phyloP scores from a whole-genome alignment of 2,113 vertebrate species.

The Uropsilus gracilis region DNA sequence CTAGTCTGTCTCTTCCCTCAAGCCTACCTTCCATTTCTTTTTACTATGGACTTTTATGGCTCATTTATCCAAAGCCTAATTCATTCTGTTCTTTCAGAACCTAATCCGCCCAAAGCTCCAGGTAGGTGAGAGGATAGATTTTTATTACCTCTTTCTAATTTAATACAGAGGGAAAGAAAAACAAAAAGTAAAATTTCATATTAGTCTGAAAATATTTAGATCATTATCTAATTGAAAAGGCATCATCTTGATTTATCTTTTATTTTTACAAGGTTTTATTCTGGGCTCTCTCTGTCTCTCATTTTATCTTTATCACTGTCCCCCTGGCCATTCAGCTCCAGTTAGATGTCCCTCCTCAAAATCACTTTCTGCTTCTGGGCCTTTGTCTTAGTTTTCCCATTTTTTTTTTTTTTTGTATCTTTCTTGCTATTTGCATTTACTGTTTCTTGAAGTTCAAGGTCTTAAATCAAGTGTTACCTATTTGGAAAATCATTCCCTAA shows the following conservation, averaged over 20 bases:
- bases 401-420: not conserved
- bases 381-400: not conserved
- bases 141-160: not conserved
- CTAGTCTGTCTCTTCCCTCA: not conserved
- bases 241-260: not conserved
- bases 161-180: not conserved
- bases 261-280: conserved; percentile 7
- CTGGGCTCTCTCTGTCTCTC: not conserved
- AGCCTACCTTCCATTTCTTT: not conserved
- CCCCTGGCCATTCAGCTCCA: not conserved
- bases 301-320: not conserved
- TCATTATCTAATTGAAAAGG: not conserved
- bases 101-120: not conserved
- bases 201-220: conserved; percentile 11
- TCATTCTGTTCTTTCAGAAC: not conserved
- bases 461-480: not conserved
- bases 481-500: not conserved
- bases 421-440: not conserved
- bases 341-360: not conserved
- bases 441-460: not conserved
- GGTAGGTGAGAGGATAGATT: not conserved
- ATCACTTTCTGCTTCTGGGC: not conserved
- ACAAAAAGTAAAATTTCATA: not conserved
- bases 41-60: not conserved
- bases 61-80: conserved; percentile 6